These are phyloP conservation scores for Prosopocoilus inquinatus DNA, from an alignment of 2,888 invertebrate genomes.

Conservation along the genomic window DNA sequence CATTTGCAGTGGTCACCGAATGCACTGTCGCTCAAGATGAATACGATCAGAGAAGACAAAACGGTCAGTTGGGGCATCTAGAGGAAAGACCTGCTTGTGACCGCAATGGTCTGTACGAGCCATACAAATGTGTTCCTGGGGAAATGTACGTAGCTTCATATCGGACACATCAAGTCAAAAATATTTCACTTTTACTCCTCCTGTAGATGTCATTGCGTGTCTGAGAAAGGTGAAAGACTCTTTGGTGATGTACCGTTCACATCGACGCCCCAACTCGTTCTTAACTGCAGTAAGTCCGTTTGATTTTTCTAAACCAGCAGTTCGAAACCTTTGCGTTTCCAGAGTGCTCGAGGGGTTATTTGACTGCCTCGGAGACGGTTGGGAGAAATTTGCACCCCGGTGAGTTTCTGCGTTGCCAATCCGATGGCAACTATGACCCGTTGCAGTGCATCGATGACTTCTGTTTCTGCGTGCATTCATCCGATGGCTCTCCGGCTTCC, in stretches of 20 bases:
- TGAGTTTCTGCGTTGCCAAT: conserved; percentile 57
- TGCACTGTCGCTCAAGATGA: conserved; percentile 45
- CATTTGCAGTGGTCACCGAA: conserved; percentile 29
- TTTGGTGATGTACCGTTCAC: conserved; percentile 63
- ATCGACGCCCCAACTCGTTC: conserved; percentile 46
- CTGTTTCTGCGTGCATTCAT: conserved; percentile 62
- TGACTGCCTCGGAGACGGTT: conserved; percentile 51
- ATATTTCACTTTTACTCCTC: conserved; percentile 4
- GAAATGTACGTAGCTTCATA: conserved; percentile 57
- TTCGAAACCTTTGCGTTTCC: conserved; percentile 28
- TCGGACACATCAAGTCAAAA: background rate
- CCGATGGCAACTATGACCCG: conserved; percentile 66
- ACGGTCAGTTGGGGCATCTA: conserved; percentile 56
- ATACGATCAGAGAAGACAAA: conserved; percentile 53
- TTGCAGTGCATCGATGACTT: conserved; percentile 61
- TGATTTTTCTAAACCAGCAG: background rate
- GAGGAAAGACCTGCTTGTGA: conserved; percentile 62
- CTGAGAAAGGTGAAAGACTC: conserved; percentile 60
- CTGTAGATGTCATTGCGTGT: conserved; percentile 64
- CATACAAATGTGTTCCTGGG: conserved; percentile 63
- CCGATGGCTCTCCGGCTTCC: conserved; percentile 54
- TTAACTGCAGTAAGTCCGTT: conserved; percentile 59
- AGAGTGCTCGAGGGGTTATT: conserved; percentile 61
- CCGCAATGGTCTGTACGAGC: conserved; percentile 58
- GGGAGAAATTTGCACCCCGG: conserved; percentile 43